phyloP scores from a whole-genome alignment of 2,797 vertebrate species.

The Tokudaia tokunoshimensis region DNA sequence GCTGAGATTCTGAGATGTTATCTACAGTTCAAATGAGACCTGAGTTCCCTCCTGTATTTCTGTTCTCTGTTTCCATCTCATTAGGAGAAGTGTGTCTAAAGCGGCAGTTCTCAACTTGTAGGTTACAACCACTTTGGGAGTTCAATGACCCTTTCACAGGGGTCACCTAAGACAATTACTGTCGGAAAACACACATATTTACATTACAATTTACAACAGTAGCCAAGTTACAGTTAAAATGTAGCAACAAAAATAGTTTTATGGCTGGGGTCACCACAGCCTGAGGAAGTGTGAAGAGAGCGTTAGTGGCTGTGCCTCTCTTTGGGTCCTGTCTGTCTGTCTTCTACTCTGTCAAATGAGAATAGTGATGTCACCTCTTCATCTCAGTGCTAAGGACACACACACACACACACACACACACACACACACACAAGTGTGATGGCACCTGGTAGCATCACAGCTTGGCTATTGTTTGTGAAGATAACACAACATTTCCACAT shows the following conservation, averaged over 20 bases:
- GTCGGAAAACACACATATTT: neutral
- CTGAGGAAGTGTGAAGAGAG: neutral
- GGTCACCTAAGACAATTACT: neutral
- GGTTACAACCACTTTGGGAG: no score
- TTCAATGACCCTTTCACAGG: no score
- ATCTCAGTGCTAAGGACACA: neutral
- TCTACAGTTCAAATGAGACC: neutral
- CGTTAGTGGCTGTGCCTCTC: accelerated
- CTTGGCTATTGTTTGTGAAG: neutral
- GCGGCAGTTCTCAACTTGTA: neutral
- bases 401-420: no score
- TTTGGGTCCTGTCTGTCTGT: no score
- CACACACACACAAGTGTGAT: accelerated
- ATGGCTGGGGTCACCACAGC: neutral
- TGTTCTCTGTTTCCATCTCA: neutral
- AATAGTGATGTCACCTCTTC: neutral
- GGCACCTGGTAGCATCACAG: neutral
- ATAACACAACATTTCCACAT: neutral
- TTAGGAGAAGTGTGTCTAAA: neutral
- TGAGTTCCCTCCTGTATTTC: neutral
- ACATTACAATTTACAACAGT: neutral
- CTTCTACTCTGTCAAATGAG: neutral
- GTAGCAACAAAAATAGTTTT: neutral
- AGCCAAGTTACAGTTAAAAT: neutral
- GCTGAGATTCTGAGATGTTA: neutral